phyloP scores from a whole-genome alignment of 2,797 vertebrate genomes.

The Phylloscopus collybita region DNA sequence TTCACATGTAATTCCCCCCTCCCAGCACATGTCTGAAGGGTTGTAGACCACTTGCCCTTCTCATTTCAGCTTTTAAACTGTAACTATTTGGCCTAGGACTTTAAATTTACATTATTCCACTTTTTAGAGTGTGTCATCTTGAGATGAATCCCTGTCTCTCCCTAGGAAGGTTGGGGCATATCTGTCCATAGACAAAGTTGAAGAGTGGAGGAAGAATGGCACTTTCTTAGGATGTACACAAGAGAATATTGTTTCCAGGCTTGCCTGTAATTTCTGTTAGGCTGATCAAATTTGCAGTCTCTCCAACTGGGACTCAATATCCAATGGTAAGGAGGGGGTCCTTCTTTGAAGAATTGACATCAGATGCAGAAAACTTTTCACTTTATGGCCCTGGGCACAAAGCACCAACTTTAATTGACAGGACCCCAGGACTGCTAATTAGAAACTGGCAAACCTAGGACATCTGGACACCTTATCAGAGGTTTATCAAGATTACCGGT shows the following conservation, averaged over 20 bases:
- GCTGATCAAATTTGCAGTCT: slow-evolving; percentile 65
- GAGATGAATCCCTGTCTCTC: not conserved
- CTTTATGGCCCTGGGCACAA: slow-evolving; percentile 71
- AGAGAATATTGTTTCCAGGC: slow-evolving; percentile 72
- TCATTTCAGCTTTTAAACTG: not conserved
- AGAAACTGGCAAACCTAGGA: slow-evolving; percentile 70
- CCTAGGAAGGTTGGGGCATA: not conserved
- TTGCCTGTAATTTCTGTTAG: slow-evolving; percentile 56
- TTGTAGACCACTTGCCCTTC: not conserved
- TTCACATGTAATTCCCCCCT: rapidly evolving
- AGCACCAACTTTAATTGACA: slow-evolving; percentile 71
- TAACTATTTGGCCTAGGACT: not conserved
- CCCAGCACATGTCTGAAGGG: not conserved
- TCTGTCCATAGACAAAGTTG: not conserved
- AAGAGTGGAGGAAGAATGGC: not conserved
- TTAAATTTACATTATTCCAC: not conserved
- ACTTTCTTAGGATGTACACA: slow-evolving; percentile 25
- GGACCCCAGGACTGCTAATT: slow-evolving; percentile 72
- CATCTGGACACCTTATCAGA: slow-evolving; percentile 80
- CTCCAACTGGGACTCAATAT: slow-evolving; percentile 64
- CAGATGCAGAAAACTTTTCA: slow-evolving; percentile 73
- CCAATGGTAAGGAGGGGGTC: slow-evolving; percentile 48
- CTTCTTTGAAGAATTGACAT: slow-evolving; percentile 72
- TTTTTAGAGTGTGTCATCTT: not conserved
- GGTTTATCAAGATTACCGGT: slow-evolving; percentile 74